Evolutionary conservation across 2,797 vertebrate species (phyloP).

Genomic region (Prionace glauca): DNA sequence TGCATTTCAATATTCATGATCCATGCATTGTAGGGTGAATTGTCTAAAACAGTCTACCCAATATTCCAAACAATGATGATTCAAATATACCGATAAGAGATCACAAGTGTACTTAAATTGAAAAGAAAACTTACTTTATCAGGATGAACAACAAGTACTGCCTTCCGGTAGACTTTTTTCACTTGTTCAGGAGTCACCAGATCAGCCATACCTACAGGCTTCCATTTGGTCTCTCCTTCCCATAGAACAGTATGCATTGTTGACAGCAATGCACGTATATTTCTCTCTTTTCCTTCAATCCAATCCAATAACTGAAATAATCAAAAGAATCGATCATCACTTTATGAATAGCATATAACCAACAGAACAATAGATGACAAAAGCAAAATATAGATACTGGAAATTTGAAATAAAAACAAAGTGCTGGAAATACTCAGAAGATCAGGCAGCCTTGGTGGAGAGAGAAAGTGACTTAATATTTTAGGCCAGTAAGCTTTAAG

Average conservation of each 20-base stretch:
- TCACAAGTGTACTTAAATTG: neutral
- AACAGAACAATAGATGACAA: neutral
- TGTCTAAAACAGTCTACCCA: neutral
- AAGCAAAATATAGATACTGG: neutral
- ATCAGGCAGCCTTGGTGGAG: neutral
- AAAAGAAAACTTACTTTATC: conserved; percentile 77
- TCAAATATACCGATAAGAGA: neutral
- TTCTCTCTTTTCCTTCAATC: conserved; percentile 98
- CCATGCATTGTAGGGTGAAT: neutral
- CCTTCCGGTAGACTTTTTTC: conserved; percentile 90
- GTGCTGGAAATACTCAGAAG: neutral
- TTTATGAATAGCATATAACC: neutral
- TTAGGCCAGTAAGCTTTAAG: neutral
- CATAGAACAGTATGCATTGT: conserved; percentile 97
- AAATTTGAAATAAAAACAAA: neutral
- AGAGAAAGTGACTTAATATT: neutral
- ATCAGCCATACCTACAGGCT: conserved; percentile 89
- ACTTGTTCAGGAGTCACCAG: conserved; percentile 95
- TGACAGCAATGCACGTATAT: conserved; percentile 90
- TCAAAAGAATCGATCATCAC: neutral
- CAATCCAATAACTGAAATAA: conserved; percentile 82
- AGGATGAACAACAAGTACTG: conserved; percentile 92
- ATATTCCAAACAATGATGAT: neutral
- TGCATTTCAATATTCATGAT: neutral
- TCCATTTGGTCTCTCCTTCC: conserved; percentile 96